Evolutionary conservation across 2,888 invertebrate genomes (phyloP).

Genomic region (Sphecodes monilicornis): DNA sequence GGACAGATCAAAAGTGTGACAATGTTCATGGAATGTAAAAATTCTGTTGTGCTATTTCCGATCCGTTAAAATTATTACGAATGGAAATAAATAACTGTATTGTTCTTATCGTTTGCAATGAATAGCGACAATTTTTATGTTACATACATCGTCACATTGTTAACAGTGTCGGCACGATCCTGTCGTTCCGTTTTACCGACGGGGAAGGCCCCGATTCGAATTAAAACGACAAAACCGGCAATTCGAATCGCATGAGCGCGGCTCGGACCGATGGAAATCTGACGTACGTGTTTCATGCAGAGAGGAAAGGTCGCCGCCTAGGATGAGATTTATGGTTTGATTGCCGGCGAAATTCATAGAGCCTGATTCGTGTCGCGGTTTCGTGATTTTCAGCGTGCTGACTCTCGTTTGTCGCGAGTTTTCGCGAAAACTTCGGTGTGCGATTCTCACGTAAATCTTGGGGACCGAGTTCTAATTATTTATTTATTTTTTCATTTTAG

Average conservation of each 20-base stretch:
- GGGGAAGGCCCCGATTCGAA: neutral
- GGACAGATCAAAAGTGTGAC: neutral
- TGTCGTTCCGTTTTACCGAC: neutral
- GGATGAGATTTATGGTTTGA: slow-evolving; percentile 23
- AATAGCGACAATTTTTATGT: too few species aligned
- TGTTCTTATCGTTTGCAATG: too few species aligned
- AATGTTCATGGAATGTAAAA: neutral
- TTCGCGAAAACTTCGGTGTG: neutral
- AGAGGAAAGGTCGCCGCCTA: neutral
- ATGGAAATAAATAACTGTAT: too few species aligned
- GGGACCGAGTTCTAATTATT: too few species aligned
- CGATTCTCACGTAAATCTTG: neutral
- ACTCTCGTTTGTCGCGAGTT: neutral
- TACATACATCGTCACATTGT: neutral
- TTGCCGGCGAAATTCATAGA: slow-evolving; percentile 8
- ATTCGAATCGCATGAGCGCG: slow-evolving; percentile 15
- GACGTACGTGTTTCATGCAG: neutral
- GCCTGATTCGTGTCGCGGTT: neutral
- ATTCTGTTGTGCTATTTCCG: neutral
- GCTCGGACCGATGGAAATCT: neutral
- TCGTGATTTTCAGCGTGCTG: neutral
- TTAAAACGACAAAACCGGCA: slow-evolving; percentile 8
- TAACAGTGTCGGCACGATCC: slow-evolving; percentile 23
- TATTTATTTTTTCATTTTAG: too few species aligned
- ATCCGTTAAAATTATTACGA: too few species aligned